phyloP scores from a whole-genome alignment of 2,888 invertebrate species.

The Pollenia labialis region DNA sequence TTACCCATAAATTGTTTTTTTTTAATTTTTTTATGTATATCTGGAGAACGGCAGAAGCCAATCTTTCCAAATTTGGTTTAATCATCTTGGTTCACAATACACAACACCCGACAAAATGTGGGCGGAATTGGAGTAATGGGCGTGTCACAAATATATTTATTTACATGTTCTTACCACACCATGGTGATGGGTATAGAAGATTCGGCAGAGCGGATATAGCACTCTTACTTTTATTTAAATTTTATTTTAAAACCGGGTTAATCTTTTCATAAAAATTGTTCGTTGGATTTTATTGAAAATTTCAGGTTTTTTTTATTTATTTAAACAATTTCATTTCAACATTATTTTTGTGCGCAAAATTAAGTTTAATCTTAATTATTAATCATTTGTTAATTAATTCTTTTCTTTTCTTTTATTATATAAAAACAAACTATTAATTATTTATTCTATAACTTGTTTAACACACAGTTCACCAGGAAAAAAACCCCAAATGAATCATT shows the following conservation, averaged over 20 bases:
- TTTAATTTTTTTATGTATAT: no score
- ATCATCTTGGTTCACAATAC: no score
- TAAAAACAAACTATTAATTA: not conserved
- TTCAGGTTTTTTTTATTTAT: not conserved
- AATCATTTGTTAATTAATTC: constrained; percentile 9
- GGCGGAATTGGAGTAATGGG: no score
- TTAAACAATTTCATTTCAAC: not conserved
- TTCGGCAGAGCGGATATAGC: no score
- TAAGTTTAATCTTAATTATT: constrained; percentile 2
- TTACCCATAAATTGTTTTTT: no score
- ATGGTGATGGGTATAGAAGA: no score
- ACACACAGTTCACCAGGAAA: not conserved
- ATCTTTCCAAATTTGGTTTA: no score
- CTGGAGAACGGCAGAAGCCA: no score
- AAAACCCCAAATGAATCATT: constrained; percentile 11
- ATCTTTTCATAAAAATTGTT: not conserved
- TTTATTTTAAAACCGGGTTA: not conserved
- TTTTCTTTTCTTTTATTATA: constrained; percentile 14
- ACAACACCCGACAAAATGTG: no score
- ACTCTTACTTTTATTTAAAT: not conserved
- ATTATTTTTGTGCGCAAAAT: not conserved
- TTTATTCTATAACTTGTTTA: constrained; percentile 10
- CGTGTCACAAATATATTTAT: no score
- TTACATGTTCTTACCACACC: no score
- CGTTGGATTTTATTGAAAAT: not conserved